These are phyloP conservation scores for Penaeus indicus DNA, from an alignment of 1,140 invertebrate genomes.

Conservation along the genomic window DNA sequence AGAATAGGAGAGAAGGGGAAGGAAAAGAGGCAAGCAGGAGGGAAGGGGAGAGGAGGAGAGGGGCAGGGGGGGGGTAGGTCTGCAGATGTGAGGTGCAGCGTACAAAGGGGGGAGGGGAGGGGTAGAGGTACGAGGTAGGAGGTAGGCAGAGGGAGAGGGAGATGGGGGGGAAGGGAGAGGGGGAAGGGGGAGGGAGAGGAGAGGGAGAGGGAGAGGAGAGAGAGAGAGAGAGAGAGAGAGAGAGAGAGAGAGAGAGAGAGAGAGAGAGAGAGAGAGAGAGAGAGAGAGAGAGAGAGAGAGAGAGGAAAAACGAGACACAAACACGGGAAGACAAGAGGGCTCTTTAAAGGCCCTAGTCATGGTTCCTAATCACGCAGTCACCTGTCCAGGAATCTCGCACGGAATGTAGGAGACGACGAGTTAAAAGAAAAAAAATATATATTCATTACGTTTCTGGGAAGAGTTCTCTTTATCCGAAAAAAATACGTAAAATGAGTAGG, in stretches of 20 bases:
- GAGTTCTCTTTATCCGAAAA: too few species aligned
- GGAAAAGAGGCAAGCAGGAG: background rate
- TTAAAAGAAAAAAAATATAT: too few species aligned
- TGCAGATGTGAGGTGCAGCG: too few species aligned
- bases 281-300: background rate
- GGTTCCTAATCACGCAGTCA: conserved; percentile 15
- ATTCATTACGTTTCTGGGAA: too few species aligned
- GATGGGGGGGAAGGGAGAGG: background rate
- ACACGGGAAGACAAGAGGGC: background rate
- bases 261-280: conserved; percentile 5
- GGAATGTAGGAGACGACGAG: too few species aligned
- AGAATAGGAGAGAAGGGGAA: background rate
- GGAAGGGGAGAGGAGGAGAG: conserved; percentile 20
- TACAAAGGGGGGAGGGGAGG: too few species aligned
- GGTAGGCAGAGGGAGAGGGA: too few species aligned
- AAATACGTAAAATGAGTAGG: too few species aligned
- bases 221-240: conserved; percentile 29
- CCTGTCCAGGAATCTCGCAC: too few species aligned
- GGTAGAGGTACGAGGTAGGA: too few species aligned
- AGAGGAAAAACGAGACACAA: background rate
- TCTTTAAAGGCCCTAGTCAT: conserved; percentile 4
- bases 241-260: background rate
- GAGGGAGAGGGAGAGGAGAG: background rate
- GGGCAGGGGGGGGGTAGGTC: background rate
- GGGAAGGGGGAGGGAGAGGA: background rate